These are phyloP conservation scores for Poeciliopsis paucimaculata DNA, from an alignment of 2,797 vertebrate species.

Conservation along the genomic window DNA sequence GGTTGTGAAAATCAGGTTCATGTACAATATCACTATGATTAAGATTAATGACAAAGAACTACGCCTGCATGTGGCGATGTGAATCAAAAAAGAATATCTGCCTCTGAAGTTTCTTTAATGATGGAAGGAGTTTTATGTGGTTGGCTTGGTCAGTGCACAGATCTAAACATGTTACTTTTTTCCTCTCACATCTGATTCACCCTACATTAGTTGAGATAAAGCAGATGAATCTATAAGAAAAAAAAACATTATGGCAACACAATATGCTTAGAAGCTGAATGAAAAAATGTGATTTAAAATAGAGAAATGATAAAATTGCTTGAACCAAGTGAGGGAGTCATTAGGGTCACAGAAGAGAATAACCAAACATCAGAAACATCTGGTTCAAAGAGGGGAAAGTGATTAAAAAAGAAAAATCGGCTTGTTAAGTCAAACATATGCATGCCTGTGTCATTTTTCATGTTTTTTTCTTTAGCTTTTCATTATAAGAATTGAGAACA, in stretches of 20 bases:
- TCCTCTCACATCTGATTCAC: background rate
- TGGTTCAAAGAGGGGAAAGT: background rate
- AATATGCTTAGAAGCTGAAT: background rate
- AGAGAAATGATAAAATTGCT: slow-evolving; percentile 24
- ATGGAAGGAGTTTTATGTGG: background rate
- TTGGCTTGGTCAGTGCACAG: background rate
- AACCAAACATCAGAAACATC: background rate
- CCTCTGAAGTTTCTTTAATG: background rate
- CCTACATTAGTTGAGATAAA: background rate
- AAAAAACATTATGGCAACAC: background rate
- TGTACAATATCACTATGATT: background rate
- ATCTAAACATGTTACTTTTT: background rate
- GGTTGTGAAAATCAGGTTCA: background rate
- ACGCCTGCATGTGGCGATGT: background rate
- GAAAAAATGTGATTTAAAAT: background rate
- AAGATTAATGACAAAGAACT: background rate
- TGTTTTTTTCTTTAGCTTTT: background rate
- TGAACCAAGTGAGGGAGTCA: slow-evolving; percentile 6
- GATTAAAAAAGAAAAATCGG: background rate
- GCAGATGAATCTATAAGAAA: background rate
- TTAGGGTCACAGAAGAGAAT: background rate
- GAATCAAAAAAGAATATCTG: background rate
- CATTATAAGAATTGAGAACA: background rate
- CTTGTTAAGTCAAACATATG: background rate
- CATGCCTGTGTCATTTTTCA: background rate